Conservation (phyloP, 2,797 vertebrate species). For the Limnodromus scolopaceus region DNA sequence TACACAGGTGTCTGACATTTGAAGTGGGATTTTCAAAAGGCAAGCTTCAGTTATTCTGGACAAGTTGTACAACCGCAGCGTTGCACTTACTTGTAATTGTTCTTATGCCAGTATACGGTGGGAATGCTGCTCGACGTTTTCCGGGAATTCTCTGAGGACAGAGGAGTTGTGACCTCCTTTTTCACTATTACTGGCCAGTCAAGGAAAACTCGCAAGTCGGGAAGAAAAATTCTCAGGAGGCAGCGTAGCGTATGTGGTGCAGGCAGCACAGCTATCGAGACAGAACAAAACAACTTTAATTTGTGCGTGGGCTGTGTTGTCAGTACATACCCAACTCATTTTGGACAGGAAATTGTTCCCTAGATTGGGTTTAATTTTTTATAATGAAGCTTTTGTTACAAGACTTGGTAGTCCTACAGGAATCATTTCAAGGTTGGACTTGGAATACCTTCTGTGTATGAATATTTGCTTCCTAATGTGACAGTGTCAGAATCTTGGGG, state of each 20-base stretch:
- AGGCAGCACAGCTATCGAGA: rapidly evolving
- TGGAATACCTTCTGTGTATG: not conserved
- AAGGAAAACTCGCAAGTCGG: rapidly evolving
- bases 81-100: not conserved
- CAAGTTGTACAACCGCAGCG: not conserved
- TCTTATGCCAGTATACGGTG: not conserved
- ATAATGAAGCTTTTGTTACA: not conserved
- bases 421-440: not conserved
- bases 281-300: not conserved
- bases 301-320: not conserved
- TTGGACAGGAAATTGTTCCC: not conserved
- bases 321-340: not conserved
- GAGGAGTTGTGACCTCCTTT: not conserved
- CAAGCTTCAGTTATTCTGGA: not conserved
- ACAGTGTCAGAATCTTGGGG: not conserved
- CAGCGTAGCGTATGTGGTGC: rapidly evolving
- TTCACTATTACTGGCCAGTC: not conserved
- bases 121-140: not conserved
- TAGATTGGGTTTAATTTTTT: not conserved
- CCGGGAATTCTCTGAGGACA: not conserved
- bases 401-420: not conserved
- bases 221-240: not conserved
- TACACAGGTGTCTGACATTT: constrained; percentile 17
- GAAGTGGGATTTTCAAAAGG: constrained; percentile 56
- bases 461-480: not conserved